Evolutionary conservation across 2,797 vertebrate genomes (phyloP).

Genomic region (Micropoecilia bifurca): DNA sequence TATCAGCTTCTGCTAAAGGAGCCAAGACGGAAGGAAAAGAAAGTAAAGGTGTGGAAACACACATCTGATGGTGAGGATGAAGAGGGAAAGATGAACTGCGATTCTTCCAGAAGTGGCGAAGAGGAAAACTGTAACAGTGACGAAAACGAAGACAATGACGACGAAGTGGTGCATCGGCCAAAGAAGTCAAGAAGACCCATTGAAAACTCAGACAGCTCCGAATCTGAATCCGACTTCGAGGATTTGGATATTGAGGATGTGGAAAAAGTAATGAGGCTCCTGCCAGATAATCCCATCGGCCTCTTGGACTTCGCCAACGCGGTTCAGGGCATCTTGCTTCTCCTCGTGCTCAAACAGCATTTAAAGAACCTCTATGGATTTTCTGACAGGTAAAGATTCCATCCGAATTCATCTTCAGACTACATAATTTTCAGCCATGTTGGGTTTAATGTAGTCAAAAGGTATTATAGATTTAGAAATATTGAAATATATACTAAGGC

Average conservation of each 20-base stretch:
- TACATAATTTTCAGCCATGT: neutral
- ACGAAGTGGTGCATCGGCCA: conserved; percentile 83
- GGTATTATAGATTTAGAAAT: too few species aligned
- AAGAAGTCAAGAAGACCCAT: conserved; percentile 85
- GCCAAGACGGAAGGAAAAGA: conserved; percentile 75
- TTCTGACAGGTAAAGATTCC: conserved; percentile 89
- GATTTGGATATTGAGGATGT: conserved; percentile 89
- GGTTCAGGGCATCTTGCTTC: conserved; percentile 95
- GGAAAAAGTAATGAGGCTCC: conserved; percentile 92
- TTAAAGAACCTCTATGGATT: conserved; percentile 98
- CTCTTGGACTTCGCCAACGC: conserved; percentile 96
- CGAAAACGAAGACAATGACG: conserved; percentile 51
- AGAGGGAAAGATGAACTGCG: conserved; percentile 71
- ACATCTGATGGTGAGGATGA: conserved; percentile 67
- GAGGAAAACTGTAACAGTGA: conserved; percentile 48
- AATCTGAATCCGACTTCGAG: conserved; percentile 90
- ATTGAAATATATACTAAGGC: neutral
- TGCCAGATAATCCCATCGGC: conserved; percentile 89
- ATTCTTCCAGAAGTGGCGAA: conserved; percentile 70
- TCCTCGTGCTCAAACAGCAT: conserved; percentile 97
- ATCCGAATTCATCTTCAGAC: neutral
- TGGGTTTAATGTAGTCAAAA: neutral
- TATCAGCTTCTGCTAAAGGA: conserved; percentile 89
- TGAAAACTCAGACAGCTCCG: conserved; percentile 73
- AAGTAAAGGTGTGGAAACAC: conserved; percentile 66